A percentile compares a stretch with the other conserved stretches of the same genome.
phyloP scores from a whole-genome alignment of 2,888 invertebrate genomes.

The Rhogogaster chlorosoma region DNA sequence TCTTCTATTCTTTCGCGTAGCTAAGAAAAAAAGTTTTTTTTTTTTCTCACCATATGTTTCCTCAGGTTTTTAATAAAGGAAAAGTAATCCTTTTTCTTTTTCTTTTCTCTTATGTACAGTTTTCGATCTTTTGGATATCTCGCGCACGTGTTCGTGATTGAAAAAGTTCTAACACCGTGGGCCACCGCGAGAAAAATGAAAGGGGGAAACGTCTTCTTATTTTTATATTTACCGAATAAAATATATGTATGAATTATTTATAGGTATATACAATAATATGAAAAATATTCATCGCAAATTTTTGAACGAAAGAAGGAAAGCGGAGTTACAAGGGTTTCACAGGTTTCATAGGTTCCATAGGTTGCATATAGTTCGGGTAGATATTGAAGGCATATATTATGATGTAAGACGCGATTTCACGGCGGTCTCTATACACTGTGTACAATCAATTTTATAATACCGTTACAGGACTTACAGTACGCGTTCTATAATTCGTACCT shows the following conservation, averaged over 20 bases:
- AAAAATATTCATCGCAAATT: too few species aligned
- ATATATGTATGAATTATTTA: too few species aligned
- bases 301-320: too few species aligned
- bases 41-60: not conserved
- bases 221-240: not conserved
- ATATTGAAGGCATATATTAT: not conserved
- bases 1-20: too few species aligned
- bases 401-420: slow-evolving; percentile 18
- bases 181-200: not conserved
- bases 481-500: not conserved
- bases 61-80: not conserved
- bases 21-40: too few species aligned
- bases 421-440: not conserved
- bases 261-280: too few species aligned
- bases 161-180: slow-evolving; percentile 16
- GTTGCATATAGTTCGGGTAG: too few species aligned
- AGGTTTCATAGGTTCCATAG: too few species aligned
- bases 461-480: slow-evolving; percentile 4
- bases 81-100: not conserved
- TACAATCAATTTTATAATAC: slow-evolving; percentile 24
- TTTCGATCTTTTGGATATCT: not conserved
- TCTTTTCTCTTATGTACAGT: not conserved
- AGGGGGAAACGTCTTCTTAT: not conserved
- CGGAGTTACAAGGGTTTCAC: too few species aligned
- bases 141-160: slow-evolving; percentile 15